A percentile compares a stretch with the other conserved stretches of the same genome.
These are phyloP conservation scores for Calidris pugnax DNA, from an alignment of 2,113 vertebrate genomes.

Conservation along the genomic window DNA sequence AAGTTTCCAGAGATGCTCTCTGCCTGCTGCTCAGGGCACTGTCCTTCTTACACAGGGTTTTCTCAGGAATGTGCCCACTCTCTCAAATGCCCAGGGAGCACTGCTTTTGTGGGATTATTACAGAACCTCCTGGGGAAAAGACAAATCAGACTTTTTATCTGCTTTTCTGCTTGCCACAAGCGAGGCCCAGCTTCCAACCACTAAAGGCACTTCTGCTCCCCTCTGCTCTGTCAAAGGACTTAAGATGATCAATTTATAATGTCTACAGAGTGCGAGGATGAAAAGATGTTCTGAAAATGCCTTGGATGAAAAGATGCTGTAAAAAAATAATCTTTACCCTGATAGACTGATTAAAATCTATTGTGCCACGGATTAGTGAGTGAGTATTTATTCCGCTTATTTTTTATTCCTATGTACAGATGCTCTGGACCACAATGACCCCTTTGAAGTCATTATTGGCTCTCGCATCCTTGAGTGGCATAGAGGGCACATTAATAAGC, in stretches of 20 bases:
- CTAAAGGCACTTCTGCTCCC: conserved; percentile 39
- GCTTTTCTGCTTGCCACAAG: conserved; percentile 41
- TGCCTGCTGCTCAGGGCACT: neutral
- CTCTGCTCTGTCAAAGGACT: conserved; percentile 28
- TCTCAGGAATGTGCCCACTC: neutral
- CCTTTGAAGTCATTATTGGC: conserved; percentile 58
- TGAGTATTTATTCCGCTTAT: conserved; percentile 49
- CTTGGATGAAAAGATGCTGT: conserved; percentile 38
- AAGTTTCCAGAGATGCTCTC: neutral
- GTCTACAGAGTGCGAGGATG: conserved; percentile 38
- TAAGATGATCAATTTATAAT: conserved; percentile 57
- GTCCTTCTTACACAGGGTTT: neutral
- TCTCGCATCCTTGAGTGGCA: conserved; percentile 49
- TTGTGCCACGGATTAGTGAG: conserved; percentile 50
- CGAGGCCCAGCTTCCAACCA: neutral
- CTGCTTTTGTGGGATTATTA: conserved; percentile 22
- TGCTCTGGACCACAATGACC: conserved; percentile 53
- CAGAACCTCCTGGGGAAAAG: conserved; percentile 18
- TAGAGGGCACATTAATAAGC: conserved; percentile 56
- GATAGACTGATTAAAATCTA: conserved; percentile 61
- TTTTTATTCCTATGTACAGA: conserved; percentile 54
- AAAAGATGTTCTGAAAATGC: conserved; percentile 50
- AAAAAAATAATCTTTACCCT: conserved; percentile 48
- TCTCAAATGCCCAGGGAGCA: neutral
- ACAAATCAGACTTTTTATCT: conserved; percentile 37